These are phyloP conservation scores for Chloroclysta siterata DNA, from an alignment of 2,888 invertebrate genomes.

Conservation along the genomic window DNA sequence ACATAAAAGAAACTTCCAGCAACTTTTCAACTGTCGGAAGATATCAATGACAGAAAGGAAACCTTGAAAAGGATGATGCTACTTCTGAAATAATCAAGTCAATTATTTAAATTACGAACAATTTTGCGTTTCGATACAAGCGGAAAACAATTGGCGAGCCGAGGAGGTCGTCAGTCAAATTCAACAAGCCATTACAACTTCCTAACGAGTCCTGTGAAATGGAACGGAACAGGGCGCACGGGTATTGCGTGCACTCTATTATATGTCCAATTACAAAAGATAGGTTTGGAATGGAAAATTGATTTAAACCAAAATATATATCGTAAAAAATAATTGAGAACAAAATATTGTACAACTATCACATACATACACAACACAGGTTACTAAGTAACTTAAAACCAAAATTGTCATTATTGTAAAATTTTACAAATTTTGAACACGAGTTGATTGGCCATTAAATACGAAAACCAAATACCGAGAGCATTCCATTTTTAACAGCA, in stretches of 20 bases:
- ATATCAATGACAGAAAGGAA: constrained; percentile 6
- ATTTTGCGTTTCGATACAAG: constrained; percentile 63
- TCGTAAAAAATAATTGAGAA: too few relatives aligned
- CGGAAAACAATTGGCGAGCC: constrained; percentile 67
- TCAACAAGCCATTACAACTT: constrained; percentile 63
- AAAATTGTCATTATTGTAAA: background rate
- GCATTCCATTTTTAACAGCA: constrained; percentile 21
- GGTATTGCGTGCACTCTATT: constrained; percentile 12
- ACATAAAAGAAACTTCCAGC: too few relatives aligned
- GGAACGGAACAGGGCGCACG: constrained; percentile 42
- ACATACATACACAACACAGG: too few relatives aligned
- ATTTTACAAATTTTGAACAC: constrained; percentile 11
- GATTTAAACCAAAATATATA: too few relatives aligned
- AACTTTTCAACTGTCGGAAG: too few relatives aligned
- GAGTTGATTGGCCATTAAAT: constrained; percentile 15
- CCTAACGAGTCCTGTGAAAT: constrained; percentile 60
- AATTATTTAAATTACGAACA: constrained; percentile 57
- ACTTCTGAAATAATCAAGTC: constrained; percentile 43
- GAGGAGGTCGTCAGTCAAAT: constrained; percentile 59
- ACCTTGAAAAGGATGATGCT: constrained; percentile 33
- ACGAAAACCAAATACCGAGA: constrained; percentile 9
- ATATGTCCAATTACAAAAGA: too few relatives aligned
- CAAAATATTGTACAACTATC: too few relatives aligned
- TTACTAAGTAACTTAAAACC: background rate
- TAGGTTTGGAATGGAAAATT: too few relatives aligned